Percentiles rank a stretch among this genome's conserved stretches.
Evolutionary conservation across 2,797 vertebrate genomes (phyloP).

Genomic region (Oophaga sylvatica): DNA sequence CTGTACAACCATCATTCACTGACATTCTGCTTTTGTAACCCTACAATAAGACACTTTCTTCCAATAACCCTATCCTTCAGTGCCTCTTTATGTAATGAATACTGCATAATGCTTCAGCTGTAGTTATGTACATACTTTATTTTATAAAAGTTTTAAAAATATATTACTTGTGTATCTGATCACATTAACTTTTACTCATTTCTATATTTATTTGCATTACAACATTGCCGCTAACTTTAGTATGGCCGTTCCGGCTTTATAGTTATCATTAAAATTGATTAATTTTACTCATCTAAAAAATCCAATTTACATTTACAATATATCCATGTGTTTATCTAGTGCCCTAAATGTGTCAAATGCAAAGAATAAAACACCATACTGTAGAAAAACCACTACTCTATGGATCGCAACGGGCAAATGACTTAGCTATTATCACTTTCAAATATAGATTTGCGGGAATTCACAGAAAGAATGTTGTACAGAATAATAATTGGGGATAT

Average conservation of each 20-base stretch:
- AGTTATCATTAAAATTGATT: constrained; percentile 41
- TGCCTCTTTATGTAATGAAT: not conserved
- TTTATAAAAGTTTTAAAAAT: not conserved
- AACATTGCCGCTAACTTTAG: not conserved
- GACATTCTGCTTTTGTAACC: not conserved
- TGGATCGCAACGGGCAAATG: constrained; percentile 9
- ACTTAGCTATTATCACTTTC: not conserved
- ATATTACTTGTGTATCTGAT: constrained; percentile 10
- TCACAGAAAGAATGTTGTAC: not conserved
- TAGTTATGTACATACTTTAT: not conserved
- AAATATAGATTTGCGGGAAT: not conserved
- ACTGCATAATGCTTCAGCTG: not conserved
- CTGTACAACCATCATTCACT: not conserved
- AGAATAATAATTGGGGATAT: not conserved
- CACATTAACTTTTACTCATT: constrained; percentile 12
- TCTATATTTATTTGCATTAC: constrained; percentile 30
- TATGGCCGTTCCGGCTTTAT: constrained; percentile 19
- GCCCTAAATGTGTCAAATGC: constrained; percentile 23
- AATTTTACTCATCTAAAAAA: constrained; percentile 46
- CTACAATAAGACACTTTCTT: not conserved
- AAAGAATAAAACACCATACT: constrained; percentile 38
- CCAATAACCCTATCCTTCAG: not conserved
- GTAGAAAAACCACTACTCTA: not conserved
- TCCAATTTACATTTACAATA: constrained; percentile 45
- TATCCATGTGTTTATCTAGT: constrained; percentile 24